Conservation (phyloP, 2,888 invertebrate species). For the Cephus pulcher region DNA sequence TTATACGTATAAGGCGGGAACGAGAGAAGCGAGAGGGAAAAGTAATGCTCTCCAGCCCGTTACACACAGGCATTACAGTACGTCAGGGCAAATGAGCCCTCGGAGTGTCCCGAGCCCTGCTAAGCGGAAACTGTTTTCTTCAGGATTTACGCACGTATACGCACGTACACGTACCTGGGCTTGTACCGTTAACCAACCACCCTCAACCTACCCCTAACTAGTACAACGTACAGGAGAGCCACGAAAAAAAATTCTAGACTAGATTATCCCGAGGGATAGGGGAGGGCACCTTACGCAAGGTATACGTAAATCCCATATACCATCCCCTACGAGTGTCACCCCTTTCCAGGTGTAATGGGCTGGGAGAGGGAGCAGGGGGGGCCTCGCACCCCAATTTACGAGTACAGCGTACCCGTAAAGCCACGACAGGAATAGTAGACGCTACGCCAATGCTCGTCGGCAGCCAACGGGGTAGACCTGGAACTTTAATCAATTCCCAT, state of each 20-base stretch:
- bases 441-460: not conserved
- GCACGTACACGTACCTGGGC: not conserved
- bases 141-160: conserved; percentile 31
- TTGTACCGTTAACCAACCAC: not conserved
- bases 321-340: not conserved
- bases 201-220: not conserved
- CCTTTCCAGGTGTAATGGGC: not conserved
- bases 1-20: not conserved
- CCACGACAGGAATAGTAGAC: not conserved
- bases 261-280: conserved; percentile 27
- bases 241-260: conserved; percentile 28
- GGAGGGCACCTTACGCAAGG: not conserved
- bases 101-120: conserved; percentile 27
- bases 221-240: conserved; percentile 19
- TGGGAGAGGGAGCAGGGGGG: too few species aligned
- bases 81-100: conserved; percentile 50
- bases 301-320: not conserved
- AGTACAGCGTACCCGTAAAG: conserved; percentile 26
- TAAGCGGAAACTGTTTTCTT: conserved; percentile 34
- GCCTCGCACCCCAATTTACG: conserved; percentile 41
- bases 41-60: conserved; percentile 51
- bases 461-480: not conserved
- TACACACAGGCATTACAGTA: conserved; percentile 56
- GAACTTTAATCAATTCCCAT: not conserved
- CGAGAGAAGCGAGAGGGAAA: conserved; percentile 29